Base-by-base conservation (phyloP, 2,888 invertebrate species). In the Apamea crenata region DNA sequence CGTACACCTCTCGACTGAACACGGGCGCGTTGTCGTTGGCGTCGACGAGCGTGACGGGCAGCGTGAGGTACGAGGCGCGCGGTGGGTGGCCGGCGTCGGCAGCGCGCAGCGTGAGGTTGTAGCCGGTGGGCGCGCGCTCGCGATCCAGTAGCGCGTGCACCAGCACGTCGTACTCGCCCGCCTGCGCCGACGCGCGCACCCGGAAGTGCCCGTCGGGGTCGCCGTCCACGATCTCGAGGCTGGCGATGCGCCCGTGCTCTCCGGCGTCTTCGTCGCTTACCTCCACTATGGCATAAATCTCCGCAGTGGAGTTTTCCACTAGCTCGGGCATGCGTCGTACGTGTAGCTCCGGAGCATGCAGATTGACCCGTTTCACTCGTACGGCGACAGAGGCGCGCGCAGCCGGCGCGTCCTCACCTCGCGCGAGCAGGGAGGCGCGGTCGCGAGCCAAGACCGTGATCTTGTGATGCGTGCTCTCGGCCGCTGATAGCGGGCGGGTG, bases 191-290 rank as follows among this genome's bases (percentile, higher is more conserved):
- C 69, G 97, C 96, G 3, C 95, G 93, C 76, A 99, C 98, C 74
- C 98, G 97, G 95, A 99, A 99, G 94, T 99, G 98, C 0, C 99
- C 99, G 89, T 99, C 98, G 0, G 99, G 98, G 94, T 99, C 99
- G 0, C 99, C 99, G 85, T 98, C 98, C 8, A 99, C 98, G 79
- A 99, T 99, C 90, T 99, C 98, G 69, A 99, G 95, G 67, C 97
- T 97, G 74, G 98, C 98, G 69, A 99, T 98, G 92, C 98, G 97
- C 0, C 99, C 99, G 94, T 99, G 98, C 40, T 98, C 97, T 1
- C 99, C 99, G 66, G 97, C 96, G 94, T 99, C 99, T 77, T 97
- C 97, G 94, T 99, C 99, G 14, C 97, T 97, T 2, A 99, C 99
- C 81, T 98, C 98, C 1, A 99, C 98, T 77, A 99, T 99, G 7